These are phyloP conservation scores for Cataglyphis cursor DNA, from an alignment of 2,888 invertebrate species.

Conservation along the genomic window DNA sequence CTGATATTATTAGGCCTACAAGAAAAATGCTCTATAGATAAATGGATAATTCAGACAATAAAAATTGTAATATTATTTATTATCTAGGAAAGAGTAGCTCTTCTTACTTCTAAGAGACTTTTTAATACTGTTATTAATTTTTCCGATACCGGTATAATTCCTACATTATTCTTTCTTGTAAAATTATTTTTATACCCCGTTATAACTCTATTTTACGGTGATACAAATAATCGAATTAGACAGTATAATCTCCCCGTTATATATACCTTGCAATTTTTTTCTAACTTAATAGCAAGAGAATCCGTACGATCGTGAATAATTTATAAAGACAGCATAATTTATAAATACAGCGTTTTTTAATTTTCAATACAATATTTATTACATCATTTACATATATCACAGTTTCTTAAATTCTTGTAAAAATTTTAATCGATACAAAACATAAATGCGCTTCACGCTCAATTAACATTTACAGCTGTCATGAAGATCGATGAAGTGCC, in stretches of 20 bases:
- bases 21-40: too few relatives aligned
- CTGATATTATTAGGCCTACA: conserved; percentile 30
- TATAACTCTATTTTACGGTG: background rate
- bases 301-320: background rate
- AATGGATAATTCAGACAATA: background rate
- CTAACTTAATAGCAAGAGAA: background rate
- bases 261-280: background rate
- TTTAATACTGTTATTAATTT: background rate
- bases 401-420: background rate
- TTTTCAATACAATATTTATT: conserved; percentile 24
- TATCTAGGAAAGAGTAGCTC: background rate
- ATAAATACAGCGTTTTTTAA: background rate
- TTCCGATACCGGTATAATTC: background rate
- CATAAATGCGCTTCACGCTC: conserved; percentile 11
- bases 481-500: conserved; percentile 53
- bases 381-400: background rate
- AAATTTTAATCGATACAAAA: conserved; percentile 3
- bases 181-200: background rate
- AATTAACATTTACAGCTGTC: conserved; percentile 47
- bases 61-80: background rate
- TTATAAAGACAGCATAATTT: background rate
- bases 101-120: background rate
- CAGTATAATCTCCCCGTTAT: conserved; percentile 1
- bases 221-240: conserved; percentile 7
- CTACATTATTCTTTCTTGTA: background rate